A percentile compares a stretch with the other conserved stretches of the same genome.
Evolutionary conservation across 2,797 vertebrate species (phyloP).

Genomic region (Dallia pectoralis): DNA sequence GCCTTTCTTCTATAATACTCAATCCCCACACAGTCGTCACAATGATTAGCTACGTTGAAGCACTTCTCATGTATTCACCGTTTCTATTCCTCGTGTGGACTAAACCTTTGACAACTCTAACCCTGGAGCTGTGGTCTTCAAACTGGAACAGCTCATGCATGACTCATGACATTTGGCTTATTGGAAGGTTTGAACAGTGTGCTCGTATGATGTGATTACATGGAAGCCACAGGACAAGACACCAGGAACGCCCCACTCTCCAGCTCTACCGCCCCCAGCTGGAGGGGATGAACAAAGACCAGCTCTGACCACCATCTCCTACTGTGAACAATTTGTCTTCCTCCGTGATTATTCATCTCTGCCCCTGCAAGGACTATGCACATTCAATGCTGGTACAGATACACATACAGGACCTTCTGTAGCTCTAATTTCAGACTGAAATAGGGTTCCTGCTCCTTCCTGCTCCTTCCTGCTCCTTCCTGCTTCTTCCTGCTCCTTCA

Average conservation of each 20-base stretch:
- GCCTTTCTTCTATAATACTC: no score
- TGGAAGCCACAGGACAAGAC: constrained; percentile 42
- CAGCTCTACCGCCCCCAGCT: constrained; percentile 40
- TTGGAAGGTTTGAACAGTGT: constrained; percentile 49
- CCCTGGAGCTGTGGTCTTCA: constrained; percentile 38
- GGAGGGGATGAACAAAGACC: constrained; percentile 50
- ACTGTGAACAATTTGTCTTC: constrained; percentile 65
- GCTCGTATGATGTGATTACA: constrained; percentile 35
- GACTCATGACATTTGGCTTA: constrained; percentile 67
- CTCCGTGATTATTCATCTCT: constrained; percentile 35
- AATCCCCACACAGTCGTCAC: no score
- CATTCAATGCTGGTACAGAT: constrained; percentile 28
- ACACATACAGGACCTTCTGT: constrained; percentile 20
- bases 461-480: no score
- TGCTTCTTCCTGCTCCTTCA: no score
- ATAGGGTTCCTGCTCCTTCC: background rate
- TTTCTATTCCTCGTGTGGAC: background rate
- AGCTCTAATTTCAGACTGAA: constrained; percentile 11
- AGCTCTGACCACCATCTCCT: constrained; percentile 55
- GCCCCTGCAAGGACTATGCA: constrained; percentile 25
- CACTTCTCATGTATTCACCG: background rate
- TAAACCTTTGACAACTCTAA: constrained; percentile 58
- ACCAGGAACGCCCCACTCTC: constrained; percentile 20
- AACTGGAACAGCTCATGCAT: constrained; percentile 42
- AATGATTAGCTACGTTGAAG: background rate